These are phyloP conservation scores for Neomonachus schauinslandi DNA, from an alignment of 2,113 vertebrate species.

Conservation along the genomic window DNA sequence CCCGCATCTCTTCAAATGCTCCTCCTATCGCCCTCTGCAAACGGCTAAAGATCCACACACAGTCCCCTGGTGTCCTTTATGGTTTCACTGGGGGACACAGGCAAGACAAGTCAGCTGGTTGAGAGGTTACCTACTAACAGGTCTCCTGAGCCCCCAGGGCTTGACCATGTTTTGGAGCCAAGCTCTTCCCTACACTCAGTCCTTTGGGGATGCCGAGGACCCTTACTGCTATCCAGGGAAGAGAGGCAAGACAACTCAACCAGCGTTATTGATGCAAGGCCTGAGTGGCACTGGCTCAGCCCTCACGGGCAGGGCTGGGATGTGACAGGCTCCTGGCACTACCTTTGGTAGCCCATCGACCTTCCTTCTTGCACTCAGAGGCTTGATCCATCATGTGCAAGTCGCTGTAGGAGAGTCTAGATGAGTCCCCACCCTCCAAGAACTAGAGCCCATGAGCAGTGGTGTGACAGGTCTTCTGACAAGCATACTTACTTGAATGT, in stretches of 20 bases:
- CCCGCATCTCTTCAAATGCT: neutral
- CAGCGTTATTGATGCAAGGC: neutral
- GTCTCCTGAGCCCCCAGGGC: neutral
- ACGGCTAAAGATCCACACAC: too few species aligned
- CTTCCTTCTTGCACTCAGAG: neutral
- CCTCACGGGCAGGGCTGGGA: neutral
- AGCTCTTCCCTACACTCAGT: fast-evolving
- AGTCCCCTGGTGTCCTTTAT: neutral
- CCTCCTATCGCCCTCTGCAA: neutral
- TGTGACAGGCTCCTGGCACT: neutral
- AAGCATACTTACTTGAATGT: neutral
- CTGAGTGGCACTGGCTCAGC: neutral
- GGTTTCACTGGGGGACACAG: neutral
- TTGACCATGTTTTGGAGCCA: neutral
- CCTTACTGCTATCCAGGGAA: neutral
- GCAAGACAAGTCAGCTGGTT: neutral
- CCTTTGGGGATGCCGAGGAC: neutral
- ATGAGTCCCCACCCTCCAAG: neutral
- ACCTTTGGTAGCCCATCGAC: neutral
- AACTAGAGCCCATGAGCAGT: neutral
- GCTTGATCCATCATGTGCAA: neutral
- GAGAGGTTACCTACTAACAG: neutral
- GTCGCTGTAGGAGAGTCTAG: neutral
- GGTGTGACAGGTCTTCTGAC: neutral
- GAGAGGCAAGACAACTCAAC: neutral